These are phyloP conservation scores for Amblyornis subalaris DNA, from an alignment of 2,113 vertebrate genomes.

Conservation along the genomic window DNA sequence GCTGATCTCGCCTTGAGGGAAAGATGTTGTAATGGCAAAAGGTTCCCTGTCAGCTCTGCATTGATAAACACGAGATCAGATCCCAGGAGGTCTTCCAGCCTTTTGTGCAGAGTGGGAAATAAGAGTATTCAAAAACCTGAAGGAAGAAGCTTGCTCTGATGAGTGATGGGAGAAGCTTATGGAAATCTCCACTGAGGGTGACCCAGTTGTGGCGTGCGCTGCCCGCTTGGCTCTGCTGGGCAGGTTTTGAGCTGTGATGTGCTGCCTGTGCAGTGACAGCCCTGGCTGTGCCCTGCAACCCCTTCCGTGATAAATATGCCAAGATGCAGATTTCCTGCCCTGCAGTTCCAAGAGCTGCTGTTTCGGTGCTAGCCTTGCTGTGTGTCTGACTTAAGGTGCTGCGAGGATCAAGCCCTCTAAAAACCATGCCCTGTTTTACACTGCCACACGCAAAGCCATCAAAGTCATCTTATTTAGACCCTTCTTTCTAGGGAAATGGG, in stretches of 20 bases:
- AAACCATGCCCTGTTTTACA: background rate
- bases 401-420: background rate
- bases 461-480: background rate
- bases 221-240: background rate
- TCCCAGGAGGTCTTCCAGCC: background rate
- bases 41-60: background rate
- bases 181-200: background rate
- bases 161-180: background rate
- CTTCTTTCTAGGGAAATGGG: background rate
- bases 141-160: background rate
- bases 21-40: background rate
- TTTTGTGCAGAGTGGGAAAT: background rate
- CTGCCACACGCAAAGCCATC: background rate
- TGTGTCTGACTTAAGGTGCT: background rate
- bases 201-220: background rate
- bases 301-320: background rate
- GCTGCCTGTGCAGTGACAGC: background rate
- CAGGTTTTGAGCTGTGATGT: background rate
- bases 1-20: background rate
- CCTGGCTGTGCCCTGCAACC: background rate
- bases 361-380: background rate
- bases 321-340: conserved; percentile 21
- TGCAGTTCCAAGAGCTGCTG: background rate
- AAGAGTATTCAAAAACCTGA: background rate
- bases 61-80: background rate